A percentile compares a stretch with the other conserved stretches of the same genome.
Conservation (phyloP, 2,113 vertebrate species). For the Bos indicus region DNA sequence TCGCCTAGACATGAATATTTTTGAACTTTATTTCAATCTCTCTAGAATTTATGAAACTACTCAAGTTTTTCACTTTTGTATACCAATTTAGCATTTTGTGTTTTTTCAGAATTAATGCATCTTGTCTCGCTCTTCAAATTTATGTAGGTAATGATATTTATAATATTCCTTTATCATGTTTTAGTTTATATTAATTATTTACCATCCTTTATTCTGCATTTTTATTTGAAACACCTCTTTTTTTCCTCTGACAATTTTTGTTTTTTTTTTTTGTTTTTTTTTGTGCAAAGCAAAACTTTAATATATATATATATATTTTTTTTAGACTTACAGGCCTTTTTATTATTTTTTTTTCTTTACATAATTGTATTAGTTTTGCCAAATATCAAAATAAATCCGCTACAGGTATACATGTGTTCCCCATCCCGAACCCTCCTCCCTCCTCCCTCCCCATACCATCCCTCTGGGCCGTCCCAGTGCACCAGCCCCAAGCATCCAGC, state of each 20-base stretch:
- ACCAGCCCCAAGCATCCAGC: too few relatives aligned
- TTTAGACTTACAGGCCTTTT: too few relatives aligned
- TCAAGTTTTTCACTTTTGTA: not conserved
- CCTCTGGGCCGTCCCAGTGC: too few relatives aligned
- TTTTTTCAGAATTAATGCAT: not conserved
- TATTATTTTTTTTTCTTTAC: too few relatives aligned
- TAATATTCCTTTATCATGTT: not conserved
- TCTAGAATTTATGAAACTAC: not conserved
- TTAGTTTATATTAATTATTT: not conserved
- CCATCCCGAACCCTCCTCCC: too few relatives aligned
- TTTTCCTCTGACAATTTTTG: not conserved
- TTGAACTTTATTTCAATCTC: not conserved
- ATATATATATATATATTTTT: too few relatives aligned
- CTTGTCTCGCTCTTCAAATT: not conserved
- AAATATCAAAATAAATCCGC: too few relatives aligned
- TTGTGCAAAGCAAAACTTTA: too few relatives aligned
- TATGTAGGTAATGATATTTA: not conserved
- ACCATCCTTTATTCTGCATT: not conserved
- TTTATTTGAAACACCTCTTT: not conserved
- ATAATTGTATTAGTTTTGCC: too few relatives aligned
- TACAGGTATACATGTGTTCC: too few relatives aligned
- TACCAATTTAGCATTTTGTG: not conserved
- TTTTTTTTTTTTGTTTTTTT: not conserved
- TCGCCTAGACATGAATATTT: not conserved
- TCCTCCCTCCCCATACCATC: too few relatives aligned